phyloP scores from a whole-genome alignment of 2,797 vertebrate species.

The Lacerta bilineata region DNA sequence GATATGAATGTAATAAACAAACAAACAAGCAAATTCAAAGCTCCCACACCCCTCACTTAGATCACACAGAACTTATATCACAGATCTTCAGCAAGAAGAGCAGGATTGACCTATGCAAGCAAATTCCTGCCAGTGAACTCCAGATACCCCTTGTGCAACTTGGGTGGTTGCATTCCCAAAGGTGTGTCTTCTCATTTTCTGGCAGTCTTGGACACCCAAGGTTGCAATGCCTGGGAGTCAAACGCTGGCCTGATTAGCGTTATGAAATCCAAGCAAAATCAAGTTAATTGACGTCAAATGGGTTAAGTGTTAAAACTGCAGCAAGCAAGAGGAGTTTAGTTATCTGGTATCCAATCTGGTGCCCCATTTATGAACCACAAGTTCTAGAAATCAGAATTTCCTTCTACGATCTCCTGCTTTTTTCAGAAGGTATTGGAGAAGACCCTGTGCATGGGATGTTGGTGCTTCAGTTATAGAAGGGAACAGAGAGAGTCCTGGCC shows the following conservation, averaged over 20 bases:
- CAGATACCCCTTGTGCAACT: background rate
- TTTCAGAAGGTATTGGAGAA: background rate
- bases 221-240: slow-evolving; percentile 23
- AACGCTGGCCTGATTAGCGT: slow-evolving; percentile 9
- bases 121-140: slow-evolving; percentile 8
- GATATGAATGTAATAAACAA: too few relatives aligned
- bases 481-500: too few relatives aligned
- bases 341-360: background rate
- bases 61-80: too few relatives aligned
- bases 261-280: slow-evolving; percentile 34
- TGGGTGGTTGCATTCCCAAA: slow-evolving; percentile 33
- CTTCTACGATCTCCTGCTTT: background rate
- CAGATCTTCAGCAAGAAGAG: background rate
- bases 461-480: background rate
- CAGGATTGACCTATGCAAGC: slow-evolving; percentile 4
- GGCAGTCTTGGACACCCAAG: slow-evolving; percentile 37
- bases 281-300: background rate
- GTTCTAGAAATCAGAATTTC: background rate
- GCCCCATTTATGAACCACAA: background rate
- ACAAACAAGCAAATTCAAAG: background rate
- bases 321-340: background rate
- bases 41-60: too few relatives aligned
- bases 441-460: background rate
- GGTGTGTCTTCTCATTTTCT: slow-evolving; percentile 33
- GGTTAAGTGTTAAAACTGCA: background rate